Evolutionary conservation across 1,140 invertebrate species (phyloP).

Genomic region (Proales similis): DNA sequence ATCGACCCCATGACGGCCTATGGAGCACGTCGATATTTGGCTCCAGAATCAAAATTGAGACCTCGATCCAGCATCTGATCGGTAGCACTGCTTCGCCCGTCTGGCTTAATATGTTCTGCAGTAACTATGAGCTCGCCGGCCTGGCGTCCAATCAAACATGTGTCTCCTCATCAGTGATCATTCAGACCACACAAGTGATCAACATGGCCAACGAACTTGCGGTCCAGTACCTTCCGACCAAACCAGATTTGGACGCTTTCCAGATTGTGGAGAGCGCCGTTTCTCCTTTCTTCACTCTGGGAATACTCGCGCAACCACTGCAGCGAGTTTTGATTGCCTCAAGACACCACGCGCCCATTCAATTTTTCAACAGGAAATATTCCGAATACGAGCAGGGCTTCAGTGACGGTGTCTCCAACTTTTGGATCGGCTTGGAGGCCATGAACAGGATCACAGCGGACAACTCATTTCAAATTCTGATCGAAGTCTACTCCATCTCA

Average conservation of each 20-base stretch:
- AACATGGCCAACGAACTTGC: neutral
- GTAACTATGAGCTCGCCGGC: too few relatives aligned
- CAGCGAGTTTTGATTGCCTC: constrained; percentile 17
- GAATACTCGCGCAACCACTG: neutral
- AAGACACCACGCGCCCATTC: constrained; percentile 1
- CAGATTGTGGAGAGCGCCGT: neutral
- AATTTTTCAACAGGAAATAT: constrained; percentile 6
- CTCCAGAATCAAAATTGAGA: too few relatives aligned
- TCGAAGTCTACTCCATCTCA: too few relatives aligned
- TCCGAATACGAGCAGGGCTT: constrained; percentile 22
- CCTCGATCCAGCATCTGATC: too few relatives aligned
- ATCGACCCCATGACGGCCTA: too few relatives aligned
- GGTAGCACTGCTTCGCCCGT: too few relatives aligned
- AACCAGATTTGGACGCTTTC: constrained; percentile 8
- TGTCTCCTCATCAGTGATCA: too few relatives aligned
- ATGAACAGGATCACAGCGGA: constrained; percentile 14
- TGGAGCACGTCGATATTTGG: too few relatives aligned
- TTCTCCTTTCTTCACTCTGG: constrained; percentile 23
- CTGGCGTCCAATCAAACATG: too few relatives aligned
- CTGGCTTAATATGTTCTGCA: too few relatives aligned
- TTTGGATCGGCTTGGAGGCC: constrained; percentile 31
- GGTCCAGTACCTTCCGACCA: constrained; percentile 13
- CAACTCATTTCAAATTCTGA: too few relatives aligned
- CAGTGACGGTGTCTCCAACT: constrained; percentile 20
- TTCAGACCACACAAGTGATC: neutral